Evolutionary conservation across 2,113 vertebrate genomes (phyloP).

Genomic region (Microtus oregoni): DNA sequence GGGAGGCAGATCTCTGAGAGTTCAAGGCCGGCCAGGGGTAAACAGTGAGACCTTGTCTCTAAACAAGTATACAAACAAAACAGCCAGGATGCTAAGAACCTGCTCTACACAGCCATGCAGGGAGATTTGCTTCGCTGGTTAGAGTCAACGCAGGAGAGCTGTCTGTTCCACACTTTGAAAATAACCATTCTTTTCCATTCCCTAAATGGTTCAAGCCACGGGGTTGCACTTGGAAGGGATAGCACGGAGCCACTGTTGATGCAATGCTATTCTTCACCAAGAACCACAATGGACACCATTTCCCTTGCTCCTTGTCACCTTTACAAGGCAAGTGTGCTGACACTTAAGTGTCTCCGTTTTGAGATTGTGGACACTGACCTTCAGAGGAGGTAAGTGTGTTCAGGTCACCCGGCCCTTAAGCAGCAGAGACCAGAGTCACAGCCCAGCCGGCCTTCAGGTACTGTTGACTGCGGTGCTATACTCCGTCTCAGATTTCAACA

Average conservation of each 20-base stretch:
- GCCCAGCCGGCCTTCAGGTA: not conserved
- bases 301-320: not conserved
- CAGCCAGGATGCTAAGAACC: not conserved
- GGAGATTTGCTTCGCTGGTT: not conserved
- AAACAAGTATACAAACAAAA: not conserved
- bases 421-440: conserved; percentile 27
- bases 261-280: not conserved
- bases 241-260: not conserved
- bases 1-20: not conserved
- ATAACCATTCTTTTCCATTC: not conserved
- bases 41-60: not conserved
- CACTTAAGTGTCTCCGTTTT: not conserved
- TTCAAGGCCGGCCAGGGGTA: not conserved
- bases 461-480: not conserved
- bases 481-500: not conserved
- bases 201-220: conserved; percentile 11
- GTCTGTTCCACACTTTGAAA: not conserved
- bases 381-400: conserved; percentile 13
- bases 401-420: not conserved
- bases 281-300: not conserved
- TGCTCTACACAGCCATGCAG: not conserved
- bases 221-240: not conserved
- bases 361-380: not conserved
- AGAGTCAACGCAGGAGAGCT: not conserved
- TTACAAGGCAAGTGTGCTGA: conserved; percentile 3